Conservation (phyloP, 2,888 invertebrate genomes). For the Nasonovia ribisnigri region DNA sequence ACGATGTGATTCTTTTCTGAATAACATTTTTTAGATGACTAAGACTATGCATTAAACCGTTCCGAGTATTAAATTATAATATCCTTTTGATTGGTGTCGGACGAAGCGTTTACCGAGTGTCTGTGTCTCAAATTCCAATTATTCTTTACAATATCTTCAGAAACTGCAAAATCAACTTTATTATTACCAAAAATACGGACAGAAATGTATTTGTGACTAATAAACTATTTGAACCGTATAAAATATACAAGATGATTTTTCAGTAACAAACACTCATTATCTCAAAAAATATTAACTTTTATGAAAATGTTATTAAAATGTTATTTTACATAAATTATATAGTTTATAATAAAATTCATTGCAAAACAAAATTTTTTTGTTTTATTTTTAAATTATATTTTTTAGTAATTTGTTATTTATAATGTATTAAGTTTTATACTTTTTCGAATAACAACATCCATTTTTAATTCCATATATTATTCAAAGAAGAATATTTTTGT, state of each 20-base stretch:
- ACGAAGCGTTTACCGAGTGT: not conserved
- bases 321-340: not conserved
- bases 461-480: not conserved
- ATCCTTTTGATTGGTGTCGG: not conserved
- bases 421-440: not conserved
- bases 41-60: not conserved
- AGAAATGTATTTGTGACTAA: not conserved
- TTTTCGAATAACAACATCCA: not conserved
- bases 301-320: not conserved
- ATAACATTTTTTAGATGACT: not conserved
- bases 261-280: not conserved
- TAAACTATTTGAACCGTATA: not conserved
- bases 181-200: not conserved
- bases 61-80: not conserved
- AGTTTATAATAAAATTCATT: not conserved
- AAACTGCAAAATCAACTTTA: not conserved
- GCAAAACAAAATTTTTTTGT: not conserved
- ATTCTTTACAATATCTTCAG: not conserved
- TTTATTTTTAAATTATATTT: not conserved
- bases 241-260: not conserved
- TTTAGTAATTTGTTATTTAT: not conserved
- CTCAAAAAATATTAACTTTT: not conserved
- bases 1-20: not conserved
- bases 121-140: not conserved
- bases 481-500: not conserved